Percentiles rank a stretch among this genome's conserved stretches.
phyloP scores from a whole-genome alignment of 2,888 invertebrate genomes.

The Polydrusus tereticollis region DNA sequence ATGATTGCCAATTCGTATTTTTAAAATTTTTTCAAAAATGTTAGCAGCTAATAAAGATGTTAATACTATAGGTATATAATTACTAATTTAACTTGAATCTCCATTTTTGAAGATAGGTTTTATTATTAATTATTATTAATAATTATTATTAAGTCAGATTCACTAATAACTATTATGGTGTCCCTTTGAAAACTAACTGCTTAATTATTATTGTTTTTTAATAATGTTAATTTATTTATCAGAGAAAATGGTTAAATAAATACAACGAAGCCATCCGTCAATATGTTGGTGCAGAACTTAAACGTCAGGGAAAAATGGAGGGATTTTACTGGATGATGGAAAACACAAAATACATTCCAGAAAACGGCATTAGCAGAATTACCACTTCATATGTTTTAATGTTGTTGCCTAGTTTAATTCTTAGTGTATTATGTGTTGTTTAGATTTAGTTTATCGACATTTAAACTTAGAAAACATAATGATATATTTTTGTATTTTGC shows the following conservation, averaged over 20 bases:
- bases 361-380: slow-evolving; percentile 61
- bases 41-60: too few species aligned
- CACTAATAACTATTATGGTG: too few species aligned
- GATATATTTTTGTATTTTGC: slow-evolving; percentile 15
- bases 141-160: too few species aligned
- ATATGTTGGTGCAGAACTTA: slow-evolving; percentile 81
- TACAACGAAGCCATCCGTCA: slow-evolving; percentile 82
- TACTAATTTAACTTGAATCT: too few species aligned
- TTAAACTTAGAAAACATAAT: background rate
- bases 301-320: slow-evolving; percentile 76
- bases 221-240: too few species aligned
- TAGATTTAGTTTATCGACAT: background rate
- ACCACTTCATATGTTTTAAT: background rate
- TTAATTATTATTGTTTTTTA: too few species aligned
- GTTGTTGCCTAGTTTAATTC: background rate
- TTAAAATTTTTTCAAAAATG: too few species aligned
- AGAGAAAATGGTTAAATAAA: slow-evolving; percentile 84
- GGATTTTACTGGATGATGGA: slow-evolving; percentile 89
- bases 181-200: too few species aligned
- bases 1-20: too few species aligned
- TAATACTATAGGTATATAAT: too few species aligned
- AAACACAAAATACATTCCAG: slow-evolving; percentile 80
- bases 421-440: slow-evolving; percentile 5
- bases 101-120: too few species aligned
- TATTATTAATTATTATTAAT: too few species aligned